Evolutionary conservation across 2,113 vertebrate genomes (phyloP).

Genomic region (Phylloscopus trochilus): DNA sequence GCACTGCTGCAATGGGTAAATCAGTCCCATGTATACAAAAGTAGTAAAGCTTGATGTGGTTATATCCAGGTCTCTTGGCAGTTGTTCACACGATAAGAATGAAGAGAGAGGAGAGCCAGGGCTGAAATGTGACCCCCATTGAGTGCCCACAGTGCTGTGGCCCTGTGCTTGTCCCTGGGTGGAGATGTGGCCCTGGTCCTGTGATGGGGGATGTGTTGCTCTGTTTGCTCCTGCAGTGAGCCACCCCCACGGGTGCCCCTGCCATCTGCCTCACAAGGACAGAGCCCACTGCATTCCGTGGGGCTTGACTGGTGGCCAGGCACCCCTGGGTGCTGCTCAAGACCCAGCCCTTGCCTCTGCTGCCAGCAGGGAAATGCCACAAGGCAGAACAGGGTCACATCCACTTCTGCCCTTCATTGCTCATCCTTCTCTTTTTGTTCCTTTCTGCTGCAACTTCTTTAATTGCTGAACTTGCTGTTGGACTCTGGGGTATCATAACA

Average conservation of each 20-base stretch:
- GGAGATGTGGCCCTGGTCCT: neutral
- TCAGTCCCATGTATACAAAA: neutral
- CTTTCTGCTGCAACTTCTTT: neutral
- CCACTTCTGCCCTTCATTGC: neutral
- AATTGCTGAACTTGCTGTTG: neutral
- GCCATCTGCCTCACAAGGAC: neutral
- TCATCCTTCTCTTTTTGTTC: neutral
- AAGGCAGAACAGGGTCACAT: neutral
- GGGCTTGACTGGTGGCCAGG: neutral
- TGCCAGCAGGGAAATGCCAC: neutral
- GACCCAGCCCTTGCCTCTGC: neutral
- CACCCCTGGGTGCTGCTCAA: neutral
- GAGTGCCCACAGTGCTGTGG: neutral
- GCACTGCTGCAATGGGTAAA: neutral
- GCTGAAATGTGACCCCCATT: no score
- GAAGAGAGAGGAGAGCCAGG: neutral
- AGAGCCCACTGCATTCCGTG: neutral
- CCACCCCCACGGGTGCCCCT: fast-evolving
- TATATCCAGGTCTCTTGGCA: neutral
- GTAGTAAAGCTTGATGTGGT: neutral
- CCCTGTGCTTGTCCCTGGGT: fast-evolving
- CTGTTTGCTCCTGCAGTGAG: neutral
- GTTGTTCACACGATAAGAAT: fast-evolving
- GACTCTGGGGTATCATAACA: neutral
- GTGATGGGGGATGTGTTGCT: fast-evolving